Base-by-base conservation (phyloP, 2,113 vertebrate species). In the Galemys pyrenaicus region DNA sequence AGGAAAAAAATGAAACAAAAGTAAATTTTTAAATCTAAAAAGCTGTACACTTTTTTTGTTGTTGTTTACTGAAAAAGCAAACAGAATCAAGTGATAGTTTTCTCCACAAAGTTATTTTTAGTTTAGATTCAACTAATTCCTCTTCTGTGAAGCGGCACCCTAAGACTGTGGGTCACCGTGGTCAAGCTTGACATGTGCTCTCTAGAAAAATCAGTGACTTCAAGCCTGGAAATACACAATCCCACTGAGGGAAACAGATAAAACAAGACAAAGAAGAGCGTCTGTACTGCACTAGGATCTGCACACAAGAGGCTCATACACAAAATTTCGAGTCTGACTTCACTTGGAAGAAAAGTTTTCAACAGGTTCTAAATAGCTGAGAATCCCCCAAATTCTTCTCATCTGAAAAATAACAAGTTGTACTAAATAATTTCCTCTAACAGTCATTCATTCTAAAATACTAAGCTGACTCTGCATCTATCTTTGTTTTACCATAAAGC, bases 21-120 rank as follows among this genome's bases (percentile, higher is more conserved):
- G 15, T 49, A 60, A 19, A 75, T 68, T 84, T 89, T 95, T 68
- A 96, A 96, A 92, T 87, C 60, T 49, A 51, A 80, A 87, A 96
- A 87, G 82, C 9, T 58, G 39, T 8, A 32, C 58, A 70, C 70
- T n/a, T n/a, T n/a, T n/a, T n/a, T n/a, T n/a, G n/a, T n/a, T n/a
- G n/a, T n/a, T n/a, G 5, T 2, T 44, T 83, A 79, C 77, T 74
- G 28, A 60, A 49, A 87, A 58, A 79, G 3, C 30, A 78, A 70
- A 74, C 2, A 9, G 12, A 35, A 13, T 91, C 28, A 6, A 78
- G 30, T 39, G 39, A n/a, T 26, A 22, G 39, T 65, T 74, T 60
- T 74, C 77, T 74, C 58, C 51, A 54, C 28, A 10, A 95, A 84
- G 30, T 6, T 56, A 75, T 17, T 65, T 49, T 88, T 58, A 77